A percentile compares a stretch with the other conserved stretches of the same genome.
These are phyloP conservation scores for Syritta pipiens DNA, from an alignment of 2,888 invertebrate genomes.

Conservation along the genomic window DNA sequence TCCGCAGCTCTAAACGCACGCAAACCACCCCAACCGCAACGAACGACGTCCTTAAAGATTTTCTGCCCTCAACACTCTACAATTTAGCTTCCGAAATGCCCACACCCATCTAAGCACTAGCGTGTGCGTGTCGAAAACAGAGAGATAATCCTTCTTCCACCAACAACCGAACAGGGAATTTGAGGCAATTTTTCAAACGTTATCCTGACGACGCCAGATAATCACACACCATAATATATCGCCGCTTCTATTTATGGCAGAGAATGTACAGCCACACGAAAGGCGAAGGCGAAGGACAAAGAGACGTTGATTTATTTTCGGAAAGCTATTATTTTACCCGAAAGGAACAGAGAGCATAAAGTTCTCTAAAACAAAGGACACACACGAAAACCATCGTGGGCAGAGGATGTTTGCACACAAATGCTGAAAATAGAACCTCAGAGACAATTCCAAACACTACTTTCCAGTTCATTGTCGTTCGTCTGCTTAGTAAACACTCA, in stretches of 20 bases:
- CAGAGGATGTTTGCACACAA: neutral
- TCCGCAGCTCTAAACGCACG: neutral
- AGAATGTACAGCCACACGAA: neutral
- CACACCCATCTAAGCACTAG: neutral
- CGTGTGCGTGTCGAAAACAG: constrained; percentile 16
- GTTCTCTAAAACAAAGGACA: constrained; percentile 1
- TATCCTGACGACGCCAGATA: constrained; percentile 31
- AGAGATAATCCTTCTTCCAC: neutral
- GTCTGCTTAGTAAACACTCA: neutral
- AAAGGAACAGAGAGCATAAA: neutral
- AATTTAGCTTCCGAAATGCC: neutral
- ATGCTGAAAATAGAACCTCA: neutral
- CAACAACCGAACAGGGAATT: neutral
- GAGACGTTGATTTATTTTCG: constrained; percentile 20
- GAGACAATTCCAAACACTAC: too few relatives aligned
- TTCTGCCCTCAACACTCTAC: neutral
- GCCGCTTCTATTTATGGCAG: constrained; percentile 13
- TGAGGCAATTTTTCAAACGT: constrained; percentile 22
- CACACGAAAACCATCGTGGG: neutral
- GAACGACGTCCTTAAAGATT: neutral
- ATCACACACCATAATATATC: constrained; percentile 4
- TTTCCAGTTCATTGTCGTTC: neutral
- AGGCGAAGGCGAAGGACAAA: neutral
- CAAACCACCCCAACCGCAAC: neutral
- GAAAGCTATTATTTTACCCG: constrained; percentile 9